Base-by-base conservation (phyloP, 2,113 vertebrate species). In the Malurus cyaneus region DNA sequence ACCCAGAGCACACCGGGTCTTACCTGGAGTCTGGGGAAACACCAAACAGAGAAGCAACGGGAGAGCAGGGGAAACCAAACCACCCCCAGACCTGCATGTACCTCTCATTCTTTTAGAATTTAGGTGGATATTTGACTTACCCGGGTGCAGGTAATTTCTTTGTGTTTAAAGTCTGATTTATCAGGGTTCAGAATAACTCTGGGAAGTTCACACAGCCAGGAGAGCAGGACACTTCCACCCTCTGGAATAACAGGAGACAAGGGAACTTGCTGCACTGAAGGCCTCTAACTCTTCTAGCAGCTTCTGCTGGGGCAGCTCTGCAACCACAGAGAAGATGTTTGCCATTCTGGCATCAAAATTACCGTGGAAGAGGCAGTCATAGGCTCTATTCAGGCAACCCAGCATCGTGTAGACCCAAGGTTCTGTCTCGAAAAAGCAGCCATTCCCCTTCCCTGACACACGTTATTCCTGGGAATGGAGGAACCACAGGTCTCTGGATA, bases 31-130 rank as follows among this genome's bases (percentile, higher is more conserved):
- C 18, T 54, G 70, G 34, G 24, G 29, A 94, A 84, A 34, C 62
- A 65, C 14, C 26, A 90, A 71, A 47, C 4, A 0, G 0, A 73
- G 47, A 15, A 39, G 39, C n/a, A 92, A 72, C 15, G n/a, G 14
- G 17, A 73, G 14, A 84, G n/a, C 16, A 66, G 36, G 7, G 61
- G n/a, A 76, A 89, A 42, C 12, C 31, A 56, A 14, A 57, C 24
- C 46, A 14, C 36, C 7, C 18, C 41, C 76, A 41, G 24, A 41
- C 21, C 32, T 18, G 21, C n/a, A 80, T 0, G 0, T 5, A 20
- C 19, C 20, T 41, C 25, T 73, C 0, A 1, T 24, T 86, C 53
- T 50, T 65, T 69, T 36, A 44, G 70, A 54, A 56, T 0, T 0
- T 32, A 15, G 2, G 10, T 23, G n/a, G 36, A 41, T 36, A 16